These are phyloP conservation scores for Rhynchophorus ferrugineus DNA, from an alignment of 1,140 invertebrate species.

Conservation along the genomic window DNA sequence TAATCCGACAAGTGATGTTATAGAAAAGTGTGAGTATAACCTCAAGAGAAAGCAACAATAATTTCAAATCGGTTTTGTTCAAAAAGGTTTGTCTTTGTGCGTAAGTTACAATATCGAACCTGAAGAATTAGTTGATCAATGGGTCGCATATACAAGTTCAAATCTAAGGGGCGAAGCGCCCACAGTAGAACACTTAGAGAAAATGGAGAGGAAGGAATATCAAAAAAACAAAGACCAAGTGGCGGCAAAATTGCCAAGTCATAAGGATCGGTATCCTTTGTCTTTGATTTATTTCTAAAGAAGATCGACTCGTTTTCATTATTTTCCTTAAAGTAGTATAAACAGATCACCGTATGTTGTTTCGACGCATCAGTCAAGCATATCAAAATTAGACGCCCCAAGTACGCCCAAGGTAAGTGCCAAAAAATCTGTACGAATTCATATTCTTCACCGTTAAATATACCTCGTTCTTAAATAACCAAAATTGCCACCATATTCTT, in stretches of 20 bases:
- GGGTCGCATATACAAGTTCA: conserved; percentile 58
- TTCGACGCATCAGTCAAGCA: background rate
- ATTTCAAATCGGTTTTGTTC: conserved; percentile 17
- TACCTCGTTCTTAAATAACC: conserved; percentile 1
- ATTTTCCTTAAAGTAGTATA: conserved; percentile 14
- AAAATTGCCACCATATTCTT: conserved; percentile 33
- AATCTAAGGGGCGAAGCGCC: conserved; percentile 50
- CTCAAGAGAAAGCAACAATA: conserved; percentile 2
- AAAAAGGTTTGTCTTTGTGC: conserved; percentile 50
- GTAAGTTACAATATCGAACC: conserved; percentile 48
- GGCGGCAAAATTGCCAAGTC: background rate
- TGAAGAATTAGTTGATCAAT: conserved; percentile 57
- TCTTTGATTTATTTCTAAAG: background rate
- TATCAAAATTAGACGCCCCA: background rate
- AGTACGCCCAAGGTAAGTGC: conserved; percentile 18
- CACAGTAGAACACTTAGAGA: conserved; percentile 46
- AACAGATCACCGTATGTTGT: background rate
- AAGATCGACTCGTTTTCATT: too few relatives aligned
- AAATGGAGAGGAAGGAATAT: conserved; percentile 56
- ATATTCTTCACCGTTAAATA: too few relatives aligned
- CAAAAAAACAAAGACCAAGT: conserved; percentile 36
- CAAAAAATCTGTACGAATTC: too few relatives aligned
- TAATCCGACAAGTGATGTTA: conserved; percentile 5
- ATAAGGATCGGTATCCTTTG: conserved; percentile 9
- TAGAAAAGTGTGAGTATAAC: conserved; percentile 23